A percentile compares a stretch with the other conserved stretches of the same genome.
phyloP scores from a whole-genome alignment of 2,113 vertebrate genomes.

The Athene cunicularia region DNA sequence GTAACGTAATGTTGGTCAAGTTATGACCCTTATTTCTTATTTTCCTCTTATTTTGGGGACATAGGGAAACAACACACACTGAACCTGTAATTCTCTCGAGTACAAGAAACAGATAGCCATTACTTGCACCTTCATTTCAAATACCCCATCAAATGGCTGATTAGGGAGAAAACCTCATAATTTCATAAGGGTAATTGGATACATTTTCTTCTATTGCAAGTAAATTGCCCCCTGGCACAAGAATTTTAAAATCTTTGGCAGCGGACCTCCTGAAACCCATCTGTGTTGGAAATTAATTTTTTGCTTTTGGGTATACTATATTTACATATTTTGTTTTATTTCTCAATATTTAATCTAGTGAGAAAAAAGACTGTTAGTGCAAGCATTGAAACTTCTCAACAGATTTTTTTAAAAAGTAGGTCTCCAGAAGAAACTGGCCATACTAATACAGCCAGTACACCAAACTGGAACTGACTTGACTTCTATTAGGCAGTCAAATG shows the following conservation, averaged over 20 bases:
- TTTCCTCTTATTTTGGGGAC: neutral
- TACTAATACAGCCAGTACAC: neutral
- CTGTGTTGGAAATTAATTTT: conserved; percentile 74
- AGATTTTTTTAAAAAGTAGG: neutral
- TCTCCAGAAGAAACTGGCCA: neutral
- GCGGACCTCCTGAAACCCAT: conserved; percentile 66
- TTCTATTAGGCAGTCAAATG: neutral
- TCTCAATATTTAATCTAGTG: conserved; percentile 63
- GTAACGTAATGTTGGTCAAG: neutral
- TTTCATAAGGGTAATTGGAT: conserved; percentile 65
- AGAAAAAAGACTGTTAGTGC: conserved; percentile 43
- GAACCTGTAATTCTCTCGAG: neutral
- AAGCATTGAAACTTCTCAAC: neutral
- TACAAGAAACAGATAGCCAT: neutral
- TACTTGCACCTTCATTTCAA: conserved; percentile 45
- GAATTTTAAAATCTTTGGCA: conserved; percentile 69
- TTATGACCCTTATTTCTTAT: neutral
- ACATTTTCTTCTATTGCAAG: conserved; percentile 62
- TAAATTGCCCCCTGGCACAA: conserved; percentile 54
- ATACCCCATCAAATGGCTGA: conserved; percentile 37
- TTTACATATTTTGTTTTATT: conserved; percentile 73
- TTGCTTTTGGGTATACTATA: conserved; percentile 69
- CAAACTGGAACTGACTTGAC: neutral
- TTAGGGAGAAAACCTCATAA: conserved; percentile 49
- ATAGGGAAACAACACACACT: neutral